Percentiles rank a stretch among this genome's conserved stretches.
These are phyloP conservation scores for Sphaerophoria taeniata DNA, from an alignment of 2,888 invertebrate genomes.

Conservation along the genomic window DNA sequence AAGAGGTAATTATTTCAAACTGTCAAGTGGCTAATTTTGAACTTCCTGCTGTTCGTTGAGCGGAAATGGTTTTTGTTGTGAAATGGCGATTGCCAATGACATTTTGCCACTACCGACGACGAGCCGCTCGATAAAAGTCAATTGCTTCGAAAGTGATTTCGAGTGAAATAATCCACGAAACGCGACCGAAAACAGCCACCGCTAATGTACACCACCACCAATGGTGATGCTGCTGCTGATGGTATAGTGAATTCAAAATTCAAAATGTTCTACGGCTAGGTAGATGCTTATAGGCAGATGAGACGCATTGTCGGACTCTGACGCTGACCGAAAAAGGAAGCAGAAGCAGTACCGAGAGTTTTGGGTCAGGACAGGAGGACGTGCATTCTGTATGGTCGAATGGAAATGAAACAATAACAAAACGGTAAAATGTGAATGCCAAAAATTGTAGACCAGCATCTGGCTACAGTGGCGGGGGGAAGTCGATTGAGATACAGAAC, in stretches of 20 bases:
- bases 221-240: slow-evolving; percentile 61
- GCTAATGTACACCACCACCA: slow-evolving; percentile 72
- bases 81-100: slow-evolving; percentile 71
- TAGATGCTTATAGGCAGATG: slow-evolving; percentile 16
- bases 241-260: slow-evolving; percentile 68
- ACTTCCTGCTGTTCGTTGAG: slow-evolving; percentile 69
- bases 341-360: slow-evolving; percentile 3
- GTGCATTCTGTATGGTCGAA: slow-evolving; percentile 40
- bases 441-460: slow-evolving; percentile 41
- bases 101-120: slow-evolving; percentile 52
- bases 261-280: slow-evolving; percentile 21
- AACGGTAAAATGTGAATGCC: slow-evolving; percentile 67
- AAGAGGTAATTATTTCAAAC: slow-evolving; percentile 71
- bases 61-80: slow-evolving; percentile 72
- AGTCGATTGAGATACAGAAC: slow-evolving; percentile 15
- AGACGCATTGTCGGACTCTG: neutral
- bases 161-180: slow-evolving; percentile 74
- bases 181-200: slow-evolving; percentile 74
- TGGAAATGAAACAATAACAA: slow-evolving; percentile 70
- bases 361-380: slow-evolving; percentile 9
- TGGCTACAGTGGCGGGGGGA: slow-evolving; percentile 32
- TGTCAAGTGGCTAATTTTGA: slow-evolving; percentile 74
- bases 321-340: slow-evolving; percentile 11
- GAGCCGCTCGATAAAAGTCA: slow-evolving; percentile 74
- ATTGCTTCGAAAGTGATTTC: slow-evolving; percentile 74